phyloP scores from a whole-genome alignment of 2,888 invertebrate genomes.

The Catocala nupta region DNA sequence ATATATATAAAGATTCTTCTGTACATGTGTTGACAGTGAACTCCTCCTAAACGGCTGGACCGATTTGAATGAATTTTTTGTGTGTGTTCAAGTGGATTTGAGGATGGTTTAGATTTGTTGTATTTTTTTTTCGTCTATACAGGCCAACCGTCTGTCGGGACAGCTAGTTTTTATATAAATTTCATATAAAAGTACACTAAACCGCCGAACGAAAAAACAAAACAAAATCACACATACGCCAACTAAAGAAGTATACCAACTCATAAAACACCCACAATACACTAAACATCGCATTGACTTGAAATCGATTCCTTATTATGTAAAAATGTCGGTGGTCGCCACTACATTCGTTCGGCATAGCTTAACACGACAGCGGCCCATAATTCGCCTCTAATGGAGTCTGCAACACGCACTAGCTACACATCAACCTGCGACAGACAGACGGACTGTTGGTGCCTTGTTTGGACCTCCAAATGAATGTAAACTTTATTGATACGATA shows the following conservation, averaged over 20 bases:
- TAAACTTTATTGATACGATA: constrained; percentile 53
- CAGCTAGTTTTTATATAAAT: too few species aligned
- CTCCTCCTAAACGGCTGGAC: too few species aligned
- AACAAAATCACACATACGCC: not conserved
- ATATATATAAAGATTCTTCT: too few species aligned
- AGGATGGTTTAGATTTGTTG: too few species aligned
- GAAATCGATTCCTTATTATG: constrained; percentile 54
- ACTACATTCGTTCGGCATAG: constrained; percentile 64
- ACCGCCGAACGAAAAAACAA: not conserved
- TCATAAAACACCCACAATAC: constrained; percentile 18
- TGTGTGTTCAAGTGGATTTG: too few species aligned
- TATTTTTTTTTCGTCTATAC: too few species aligned
- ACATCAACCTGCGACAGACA: constrained; percentile 75
- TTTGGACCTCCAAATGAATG: constrained; percentile 49
- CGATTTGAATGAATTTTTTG: too few species aligned
- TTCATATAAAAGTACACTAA: too few species aligned
- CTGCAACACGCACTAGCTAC: constrained; percentile 77
- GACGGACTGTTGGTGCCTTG: constrained; percentile 56
- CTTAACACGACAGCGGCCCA: constrained; percentile 71
- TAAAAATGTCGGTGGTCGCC: constrained; percentile 73
- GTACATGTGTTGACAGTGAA: too few species aligned
- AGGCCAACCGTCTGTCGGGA: too few species aligned
- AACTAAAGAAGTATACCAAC: not conserved
- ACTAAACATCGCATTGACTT: constrained; percentile 27
- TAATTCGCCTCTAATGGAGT: constrained; percentile 81